Base-by-base conservation (phyloP, 2,113 vertebrate species). In the Microcebus griseorufus region DNA sequence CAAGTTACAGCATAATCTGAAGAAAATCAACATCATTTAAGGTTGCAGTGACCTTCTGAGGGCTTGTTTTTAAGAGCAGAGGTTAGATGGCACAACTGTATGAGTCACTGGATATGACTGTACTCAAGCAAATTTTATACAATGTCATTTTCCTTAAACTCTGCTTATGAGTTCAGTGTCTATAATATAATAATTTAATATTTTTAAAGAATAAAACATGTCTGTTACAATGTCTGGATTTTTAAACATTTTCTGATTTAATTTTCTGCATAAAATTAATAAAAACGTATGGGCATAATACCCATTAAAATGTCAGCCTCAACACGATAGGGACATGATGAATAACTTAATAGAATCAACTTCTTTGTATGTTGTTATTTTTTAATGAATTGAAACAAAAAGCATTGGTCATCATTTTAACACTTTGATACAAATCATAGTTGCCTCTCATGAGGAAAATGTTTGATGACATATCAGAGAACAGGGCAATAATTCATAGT, bases 11-110 rank as follows among this genome's bases (percentile, higher is more conserved):
- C 73, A 67, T 94, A 65, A 92, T 93, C 60, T 27, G 12, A 94
- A 48, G 81, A 76, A 89, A 95, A 94, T 76, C 37, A 80, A 85
- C 96, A 93, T 79, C 73, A 37, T 86, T 94, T 91, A 95, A 87
- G 58, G 81, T 96, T 93, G 27, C 85, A 51, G 2, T 92, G 96
- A 96, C 86, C 93, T 94, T 94, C 69, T 39, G 20, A 65, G 85
- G 81, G 78, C 96, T 96, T 94, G 88, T 83, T 88, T 89, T 86
- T 94, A 94, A 97, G 69, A 91, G 58, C 78, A 93, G 65, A 97
- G 86, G 64, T 96, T 89, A 92, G 25, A 87, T 51, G 42, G 64
- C 85, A 45, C 48, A 78, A 62, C 34, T 25, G 20, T n/a, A 4
- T 75, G 81, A 93, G 62, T 95, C 80, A 87, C 32, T 67, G 34